Evolutionary conservation across 2,888 invertebrate genomes (phyloP).

Genomic region (Branchipolynoe longqiensis): DNA sequence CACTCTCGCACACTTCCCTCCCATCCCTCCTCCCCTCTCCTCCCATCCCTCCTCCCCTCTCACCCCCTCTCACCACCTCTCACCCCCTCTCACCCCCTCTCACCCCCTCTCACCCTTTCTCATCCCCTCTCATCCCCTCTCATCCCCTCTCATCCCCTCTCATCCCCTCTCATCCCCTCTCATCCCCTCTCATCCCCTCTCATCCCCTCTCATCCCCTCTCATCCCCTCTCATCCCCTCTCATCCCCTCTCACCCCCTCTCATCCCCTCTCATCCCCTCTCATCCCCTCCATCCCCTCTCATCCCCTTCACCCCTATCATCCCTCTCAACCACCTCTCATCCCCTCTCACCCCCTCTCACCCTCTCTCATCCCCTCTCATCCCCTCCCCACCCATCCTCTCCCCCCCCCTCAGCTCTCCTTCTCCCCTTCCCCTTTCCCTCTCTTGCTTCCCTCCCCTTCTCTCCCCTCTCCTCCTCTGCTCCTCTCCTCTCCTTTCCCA

Average conservation of each 20-base stretch:
- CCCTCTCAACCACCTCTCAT: neutral
- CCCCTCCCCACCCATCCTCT: neutral
- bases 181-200: neutral
- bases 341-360: neutral
- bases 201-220: neutral
- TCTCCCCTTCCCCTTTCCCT: neutral
- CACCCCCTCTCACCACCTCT: neutral
- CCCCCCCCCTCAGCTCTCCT: neutral
- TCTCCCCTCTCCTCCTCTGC: neutral
- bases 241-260: neutral
- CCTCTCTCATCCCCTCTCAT: neutral
- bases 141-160: neutral
- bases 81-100: neutral
- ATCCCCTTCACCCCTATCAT: neutral
- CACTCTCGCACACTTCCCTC: neutral
- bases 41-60: neutral
- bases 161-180: neutral
- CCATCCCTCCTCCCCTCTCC: neutral
- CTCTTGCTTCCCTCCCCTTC: neutral
- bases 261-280: neutral
- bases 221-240: neutral
- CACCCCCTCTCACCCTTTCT: neutral
- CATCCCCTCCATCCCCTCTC: conserved; percentile 3
- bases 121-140: neutral
- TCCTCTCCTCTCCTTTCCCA: neutral